phyloP scores from a whole-genome alignment of 1,140 invertebrate genomes.

The Aradophagus sp. region DNA sequence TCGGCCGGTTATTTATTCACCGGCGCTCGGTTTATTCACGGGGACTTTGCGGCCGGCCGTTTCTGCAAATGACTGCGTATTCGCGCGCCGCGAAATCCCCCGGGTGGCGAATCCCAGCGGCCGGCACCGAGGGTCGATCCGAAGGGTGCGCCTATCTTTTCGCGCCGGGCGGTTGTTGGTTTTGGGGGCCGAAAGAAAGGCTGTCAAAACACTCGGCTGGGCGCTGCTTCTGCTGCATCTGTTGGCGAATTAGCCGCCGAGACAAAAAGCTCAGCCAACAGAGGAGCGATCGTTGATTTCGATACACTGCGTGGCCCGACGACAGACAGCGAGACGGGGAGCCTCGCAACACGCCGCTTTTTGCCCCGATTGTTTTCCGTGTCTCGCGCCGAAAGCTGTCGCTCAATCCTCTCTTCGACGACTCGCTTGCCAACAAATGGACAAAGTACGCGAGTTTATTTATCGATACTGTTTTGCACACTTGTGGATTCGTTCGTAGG shows the following conservation, averaged over 20 bases:
- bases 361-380: constrained; percentile 18
- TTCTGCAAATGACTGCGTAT: constrained; percentile 53
- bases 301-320: constrained; percentile 32
- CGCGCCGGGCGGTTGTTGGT: constrained; percentile 17
- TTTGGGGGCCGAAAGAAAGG: constrained; percentile 45
- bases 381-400: background rate
- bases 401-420: too few species aligned
- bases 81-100: constrained; percentile 34
- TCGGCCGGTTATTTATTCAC: constrained; percentile 56
- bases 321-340: constrained; percentile 29
- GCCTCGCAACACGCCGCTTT: constrained; percentile 23
- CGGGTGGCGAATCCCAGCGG: constrained; percentile 23
- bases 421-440: too few species aligned
- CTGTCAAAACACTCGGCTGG: constrained; percentile 49
- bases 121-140: constrained; percentile 3
- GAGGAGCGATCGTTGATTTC: constrained; percentile 39
- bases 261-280: constrained; percentile 36
- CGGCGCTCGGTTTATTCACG: constrained; percentile 42
- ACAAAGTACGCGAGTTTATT: too few species aligned
- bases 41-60: constrained; percentile 51
- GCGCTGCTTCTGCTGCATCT: constrained; percentile 48
- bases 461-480: too few species aligned
- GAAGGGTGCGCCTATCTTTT: constrained; percentile 44
- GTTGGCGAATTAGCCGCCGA: constrained; percentile 39
- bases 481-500: too few species aligned